Evolutionary conservation across 2,797 vertebrate genomes (phyloP).

Genomic region (Sebastes kiyomatsui): DNA sequence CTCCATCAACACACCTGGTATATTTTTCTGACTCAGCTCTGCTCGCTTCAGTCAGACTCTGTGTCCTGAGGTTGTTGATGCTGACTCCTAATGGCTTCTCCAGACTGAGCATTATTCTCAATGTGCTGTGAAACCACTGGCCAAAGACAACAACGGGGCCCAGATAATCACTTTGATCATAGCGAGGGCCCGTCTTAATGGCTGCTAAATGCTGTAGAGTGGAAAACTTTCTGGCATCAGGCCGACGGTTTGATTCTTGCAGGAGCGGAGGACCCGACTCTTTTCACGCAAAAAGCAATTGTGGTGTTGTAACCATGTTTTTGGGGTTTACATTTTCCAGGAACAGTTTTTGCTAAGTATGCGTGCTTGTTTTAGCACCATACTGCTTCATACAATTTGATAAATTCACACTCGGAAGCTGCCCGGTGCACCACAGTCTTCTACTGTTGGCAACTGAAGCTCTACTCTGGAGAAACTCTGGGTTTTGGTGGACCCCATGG

Average conservation of each 20-base stretch:
- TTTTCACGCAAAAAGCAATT: not conserved
- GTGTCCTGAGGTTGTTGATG: constrained; percentile 46
- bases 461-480: not conserved
- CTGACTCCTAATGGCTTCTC: constrained; percentile 51
- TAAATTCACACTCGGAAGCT: constrained; percentile 3
- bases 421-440: not conserved
- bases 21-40: constrained; percentile 35
- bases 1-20: constrained; percentile 20
- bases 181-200: constrained; percentile 9
- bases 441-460: not conserved
- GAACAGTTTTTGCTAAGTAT: not conserved
- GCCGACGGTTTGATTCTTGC: constrained; percentile 15
- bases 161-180: constrained; percentile 55
- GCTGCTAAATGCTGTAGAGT: constrained; percentile 16
- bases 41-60: not conserved
- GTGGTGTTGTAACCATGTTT: not conserved
- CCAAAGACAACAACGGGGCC: constrained; percentile 57
- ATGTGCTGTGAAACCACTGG: constrained; percentile 50
- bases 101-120: constrained; percentile 47
- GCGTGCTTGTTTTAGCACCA: not conserved
- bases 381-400: not conserved
- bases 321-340: not conserved
- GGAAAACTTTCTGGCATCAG: constrained; percentile 16
- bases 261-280: not conserved
- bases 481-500: no score